Conservation (phyloP, 2,113 vertebrate genomes). For the Pituophis catenifer region DNA sequence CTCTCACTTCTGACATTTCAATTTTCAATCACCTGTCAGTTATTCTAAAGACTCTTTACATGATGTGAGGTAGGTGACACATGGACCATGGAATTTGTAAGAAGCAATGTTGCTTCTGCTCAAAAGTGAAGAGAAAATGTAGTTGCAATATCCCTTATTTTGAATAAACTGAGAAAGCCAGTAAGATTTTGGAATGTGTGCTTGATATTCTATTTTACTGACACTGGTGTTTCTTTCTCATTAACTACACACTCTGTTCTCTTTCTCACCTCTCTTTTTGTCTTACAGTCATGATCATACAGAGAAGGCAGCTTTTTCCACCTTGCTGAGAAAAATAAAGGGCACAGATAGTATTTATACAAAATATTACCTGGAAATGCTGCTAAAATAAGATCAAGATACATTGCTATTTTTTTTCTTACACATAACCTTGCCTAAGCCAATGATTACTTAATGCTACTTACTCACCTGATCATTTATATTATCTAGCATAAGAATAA, state of each 20-base stretch:
- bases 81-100: conserved; percentile 46
- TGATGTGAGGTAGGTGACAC: conserved; percentile 47
- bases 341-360: not conserved
- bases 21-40: conserved; percentile 51
- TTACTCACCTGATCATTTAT: not conserved
- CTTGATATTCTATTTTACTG: not conserved
- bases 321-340: not conserved
- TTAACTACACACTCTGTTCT: conserved; percentile 9
- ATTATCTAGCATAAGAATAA: conserved; percentile 11
- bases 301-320: not conserved
- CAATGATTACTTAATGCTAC: not conserved
- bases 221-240: not conserved
- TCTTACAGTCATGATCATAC: not conserved
- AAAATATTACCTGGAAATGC: not conserved
- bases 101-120: conserved; percentile 44
- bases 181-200: conserved; percentile 3
- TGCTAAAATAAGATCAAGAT: not conserved
- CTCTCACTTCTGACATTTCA: not conserved
- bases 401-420: not conserved
- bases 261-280: not conserved
- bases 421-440: not conserved
- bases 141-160: conserved; percentile 29
- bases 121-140: conserved; percentile 47
- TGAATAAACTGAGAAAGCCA: conserved; percentile 40
- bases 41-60: conserved; percentile 26